Evolutionary conservation across 2,113 vertebrate genomes (phyloP).

Genomic region (Elephas maximus): DNA sequence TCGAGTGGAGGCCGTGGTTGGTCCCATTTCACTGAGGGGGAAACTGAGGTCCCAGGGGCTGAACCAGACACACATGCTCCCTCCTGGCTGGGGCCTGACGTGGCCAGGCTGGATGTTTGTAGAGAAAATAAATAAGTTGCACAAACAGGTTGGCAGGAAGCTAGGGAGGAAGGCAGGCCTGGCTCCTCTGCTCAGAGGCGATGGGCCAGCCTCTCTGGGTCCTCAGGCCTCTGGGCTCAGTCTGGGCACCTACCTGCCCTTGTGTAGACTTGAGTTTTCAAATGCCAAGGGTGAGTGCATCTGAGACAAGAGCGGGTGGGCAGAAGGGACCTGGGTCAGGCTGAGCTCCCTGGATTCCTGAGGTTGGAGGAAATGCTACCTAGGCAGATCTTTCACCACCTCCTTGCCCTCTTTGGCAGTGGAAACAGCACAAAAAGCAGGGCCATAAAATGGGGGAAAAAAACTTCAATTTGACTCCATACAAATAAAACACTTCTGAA

Average conservation of each 20-base stretch:
- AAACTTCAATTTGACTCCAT: not conserved
- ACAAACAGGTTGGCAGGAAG: not conserved
- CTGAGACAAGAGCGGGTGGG: not conserved
- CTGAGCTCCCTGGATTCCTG: not conserved
- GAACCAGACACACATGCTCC: not conserved
- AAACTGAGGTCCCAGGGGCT: not conserved
- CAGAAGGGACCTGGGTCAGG: not conserved
- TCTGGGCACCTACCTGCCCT: not conserved
- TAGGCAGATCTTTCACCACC: not conserved
- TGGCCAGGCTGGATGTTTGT: not conserved
- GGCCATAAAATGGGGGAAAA: not conserved
- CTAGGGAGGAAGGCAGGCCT: not conserved
- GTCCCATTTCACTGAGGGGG: not conserved
- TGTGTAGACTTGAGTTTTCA: not conserved
- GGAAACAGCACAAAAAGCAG: not conserved
- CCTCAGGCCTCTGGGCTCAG: not conserved
- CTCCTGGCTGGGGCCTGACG: too few relatives aligned
- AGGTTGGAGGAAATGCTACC: not conserved
- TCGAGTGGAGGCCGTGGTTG: accelerated
- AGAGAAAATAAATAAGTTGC: not conserved
- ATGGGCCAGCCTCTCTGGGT: too few relatives aligned
- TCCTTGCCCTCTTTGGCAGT: not conserved
- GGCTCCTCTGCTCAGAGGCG: accelerated
- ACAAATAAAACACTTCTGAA: not conserved
- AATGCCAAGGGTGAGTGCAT: not conserved